phyloP scores from a whole-genome alignment of 2,888 invertebrate species.

The Tiliacea aurago region DNA sequence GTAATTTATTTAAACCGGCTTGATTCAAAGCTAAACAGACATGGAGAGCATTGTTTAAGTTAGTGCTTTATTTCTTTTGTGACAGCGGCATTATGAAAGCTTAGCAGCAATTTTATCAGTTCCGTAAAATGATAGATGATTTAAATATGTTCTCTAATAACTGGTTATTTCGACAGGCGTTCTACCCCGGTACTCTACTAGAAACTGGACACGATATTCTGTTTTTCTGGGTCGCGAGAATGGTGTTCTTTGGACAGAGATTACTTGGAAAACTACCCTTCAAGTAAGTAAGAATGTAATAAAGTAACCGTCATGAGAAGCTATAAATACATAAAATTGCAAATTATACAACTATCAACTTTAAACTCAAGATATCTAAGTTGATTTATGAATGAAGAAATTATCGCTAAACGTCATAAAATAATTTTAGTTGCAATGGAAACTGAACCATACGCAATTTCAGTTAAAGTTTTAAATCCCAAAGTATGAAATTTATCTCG shows the following conservation, averaged over 20 bases:
- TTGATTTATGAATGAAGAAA: too few relatives aligned
- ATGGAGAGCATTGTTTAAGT: neutral
- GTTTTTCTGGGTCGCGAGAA: conserved; percentile 99
- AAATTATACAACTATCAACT: too few relatives aligned
- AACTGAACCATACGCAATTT: too few relatives aligned
- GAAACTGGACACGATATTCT: conserved; percentile 99
- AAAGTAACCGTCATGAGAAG: too few relatives aligned
- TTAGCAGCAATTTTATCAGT: neutral
- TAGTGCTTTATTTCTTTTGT: neutral
- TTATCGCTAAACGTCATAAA: too few relatives aligned
- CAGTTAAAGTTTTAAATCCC: too few relatives aligned
- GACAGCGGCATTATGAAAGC: too few relatives aligned
- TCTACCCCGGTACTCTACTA: conserved; percentile 97
- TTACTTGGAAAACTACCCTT: conserved; percentile 98
- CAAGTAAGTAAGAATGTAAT: conserved; percentile 86
- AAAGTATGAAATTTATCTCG: too few relatives aligned
- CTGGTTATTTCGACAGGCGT: conserved; percentile 89
- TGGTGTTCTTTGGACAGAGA: conserved; percentile 99
- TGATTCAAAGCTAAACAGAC: neutral
- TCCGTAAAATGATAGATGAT: neutral
- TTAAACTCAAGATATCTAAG: too few relatives aligned
- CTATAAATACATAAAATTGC: too few relatives aligned
- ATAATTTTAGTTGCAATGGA: too few relatives aligned
- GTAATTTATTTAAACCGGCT: neutral
- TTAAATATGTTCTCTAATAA: neutral